These are phyloP conservation scores for Chloroceryle aenea DNA, from an alignment of 2,113 vertebrate genomes.

Conservation along the genomic window DNA sequence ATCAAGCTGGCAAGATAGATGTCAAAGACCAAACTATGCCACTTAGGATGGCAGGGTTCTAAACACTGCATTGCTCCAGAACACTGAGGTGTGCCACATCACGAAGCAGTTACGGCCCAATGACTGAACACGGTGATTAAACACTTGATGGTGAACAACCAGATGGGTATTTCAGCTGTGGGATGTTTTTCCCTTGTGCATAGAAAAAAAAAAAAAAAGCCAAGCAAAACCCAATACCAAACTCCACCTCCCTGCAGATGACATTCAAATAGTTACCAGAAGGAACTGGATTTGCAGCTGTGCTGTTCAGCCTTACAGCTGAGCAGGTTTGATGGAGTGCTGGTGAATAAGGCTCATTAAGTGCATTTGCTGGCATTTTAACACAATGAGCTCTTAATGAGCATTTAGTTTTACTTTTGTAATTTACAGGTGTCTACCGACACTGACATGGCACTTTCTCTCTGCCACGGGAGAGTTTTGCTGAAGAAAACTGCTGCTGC, in stretches of 20 bases:
- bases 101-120: not conserved
- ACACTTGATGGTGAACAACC: not conserved
- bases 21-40: not conserved
- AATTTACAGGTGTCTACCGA: not conserved
- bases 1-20: not conserved
- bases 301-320: not conserved
- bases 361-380: not conserved
- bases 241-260: not conserved
- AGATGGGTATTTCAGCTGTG: not conserved
- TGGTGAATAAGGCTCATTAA: not conserved
- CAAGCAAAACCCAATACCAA: not conserved
- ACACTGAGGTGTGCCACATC: fast-evolving
- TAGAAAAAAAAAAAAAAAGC: not conserved
- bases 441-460: not conserved
- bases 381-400: not conserved
- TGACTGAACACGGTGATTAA: not conserved
- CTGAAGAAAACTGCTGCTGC: not conserved
- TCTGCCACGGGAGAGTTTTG: not conserved
- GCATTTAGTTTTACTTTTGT: not conserved
- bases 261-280: not conserved
- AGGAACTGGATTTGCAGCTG: not conserved
- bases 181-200: not conserved
- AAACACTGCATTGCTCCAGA: not conserved
- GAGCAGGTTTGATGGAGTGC: not conserved
- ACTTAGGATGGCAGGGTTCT: not conserved